phyloP scores from a whole-genome alignment of 2,888 invertebrate species.

The Trichacis sp. region DNA sequence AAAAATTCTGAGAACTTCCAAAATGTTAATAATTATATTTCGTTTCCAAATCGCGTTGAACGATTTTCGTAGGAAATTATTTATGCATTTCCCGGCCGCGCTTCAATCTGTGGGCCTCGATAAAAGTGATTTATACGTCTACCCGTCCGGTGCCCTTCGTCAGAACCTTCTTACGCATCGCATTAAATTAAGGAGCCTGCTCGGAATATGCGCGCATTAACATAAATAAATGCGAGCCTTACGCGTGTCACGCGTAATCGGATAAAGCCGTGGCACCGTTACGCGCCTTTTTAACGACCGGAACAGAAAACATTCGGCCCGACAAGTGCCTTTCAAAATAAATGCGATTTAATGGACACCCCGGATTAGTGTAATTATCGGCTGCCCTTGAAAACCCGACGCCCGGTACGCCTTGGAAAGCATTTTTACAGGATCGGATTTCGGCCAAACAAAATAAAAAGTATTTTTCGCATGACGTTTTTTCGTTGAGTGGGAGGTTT shows the following conservation, averaged over 20 bases:
- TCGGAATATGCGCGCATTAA: background rate
- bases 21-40: too few species aligned
- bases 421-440: too few species aligned
- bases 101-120: constrained; percentile 8
- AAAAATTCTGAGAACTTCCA: too few species aligned
- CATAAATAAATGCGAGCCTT: constrained; percentile 40
- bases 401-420: background rate
- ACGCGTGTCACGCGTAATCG: constrained; percentile 59
- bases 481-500: too few species aligned
- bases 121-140: constrained; percentile 21
- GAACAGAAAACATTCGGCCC: constrained; percentile 2
- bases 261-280: constrained; percentile 54
- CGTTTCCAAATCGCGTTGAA: too few species aligned
- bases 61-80: too few species aligned
- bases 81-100: background rate
- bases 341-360: constrained; percentile 3
- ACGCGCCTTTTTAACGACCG: constrained; percentile 27
- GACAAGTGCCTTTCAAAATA: constrained; percentile 17
- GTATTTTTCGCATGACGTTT: too few species aligned
- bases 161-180: constrained; percentile 19
- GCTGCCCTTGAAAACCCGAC: background rate
- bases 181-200: constrained; percentile 20
- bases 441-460: too few species aligned
- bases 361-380: constrained; percentile 2
- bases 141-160: background rate